Base-by-base conservation (phyloP, 2,888 invertebrate species). In the Drosophila paucipuncta region DNA sequence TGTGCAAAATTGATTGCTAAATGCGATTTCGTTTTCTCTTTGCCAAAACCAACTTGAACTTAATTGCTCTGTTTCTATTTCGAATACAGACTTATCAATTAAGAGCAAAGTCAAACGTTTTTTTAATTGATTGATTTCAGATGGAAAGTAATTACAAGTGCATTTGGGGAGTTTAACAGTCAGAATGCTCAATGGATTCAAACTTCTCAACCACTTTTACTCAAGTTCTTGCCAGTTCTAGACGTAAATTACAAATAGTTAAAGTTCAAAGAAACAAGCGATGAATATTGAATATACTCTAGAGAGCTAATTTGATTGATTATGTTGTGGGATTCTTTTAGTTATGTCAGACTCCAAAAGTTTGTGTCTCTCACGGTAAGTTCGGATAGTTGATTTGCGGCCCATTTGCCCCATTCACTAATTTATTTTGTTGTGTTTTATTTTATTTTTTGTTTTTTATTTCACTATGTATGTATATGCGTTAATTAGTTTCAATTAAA, bases 401-500 rank as follows among this genome's bases (percentile, higher is more conserved):
- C 25, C 41, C 54, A 52, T 68, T 76, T 53, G 47, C 60, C 47
- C 37, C 59, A 68, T 73, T 60, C 64, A 54, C 49, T 53, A 61
- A 49, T 57, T 50, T 66, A 53, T 60, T 55, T 52, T 52, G 43
- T 55, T 62, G 61, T 58, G 31, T 52, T 66, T 53, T 28, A 35
- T 70, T 37, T 52, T 35, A 13, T 57, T 31, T 31, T 39, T 47
- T 4, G 49, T 35, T 47, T 13, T 4, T 22, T 7, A 22, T 50
- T 43, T 31, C 58, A 52, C 47, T 76, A 55, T 66, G 68, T 81
- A 76, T 87, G 72, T 76, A 73, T 73, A 49, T 85, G 80, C 73
- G 83, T 78, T 90, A 88, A 86, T 86, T 89, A 86, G 85, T 85
- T 86, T 90, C 86, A 87, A 90, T 88, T 88, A 90, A 88, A 90